Conservation (phyloP, 2,797 vertebrate species). For the Garrulus glandarius region DNA sequence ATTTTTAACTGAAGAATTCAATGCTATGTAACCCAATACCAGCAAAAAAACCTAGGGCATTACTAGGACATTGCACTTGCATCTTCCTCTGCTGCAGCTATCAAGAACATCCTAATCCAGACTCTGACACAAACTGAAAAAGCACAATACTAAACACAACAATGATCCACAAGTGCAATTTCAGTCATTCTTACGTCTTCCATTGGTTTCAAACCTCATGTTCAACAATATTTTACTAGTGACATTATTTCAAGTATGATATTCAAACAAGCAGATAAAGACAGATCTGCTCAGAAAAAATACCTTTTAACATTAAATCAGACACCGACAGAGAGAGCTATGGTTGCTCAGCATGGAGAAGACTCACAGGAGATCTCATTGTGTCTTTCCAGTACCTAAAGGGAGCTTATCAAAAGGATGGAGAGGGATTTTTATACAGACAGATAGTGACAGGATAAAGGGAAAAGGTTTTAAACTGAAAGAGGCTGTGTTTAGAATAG, state of each 20-base stretch:
- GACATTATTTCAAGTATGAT: background rate
- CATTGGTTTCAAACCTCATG: background rate
- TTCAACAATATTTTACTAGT: background rate
- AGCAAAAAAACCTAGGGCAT: background rate
- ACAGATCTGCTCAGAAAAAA: background rate
- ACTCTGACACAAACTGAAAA: background rate
- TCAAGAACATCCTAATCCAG: background rate
- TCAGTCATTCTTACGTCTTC: background rate
- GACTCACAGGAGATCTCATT: background rate
- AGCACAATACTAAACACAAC: background rate
- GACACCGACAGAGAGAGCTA: background rate
- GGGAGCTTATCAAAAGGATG: background rate
- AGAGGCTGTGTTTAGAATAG: background rate
- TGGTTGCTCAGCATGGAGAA: background rate
- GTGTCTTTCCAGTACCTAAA: background rate
- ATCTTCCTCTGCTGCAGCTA: background rate
- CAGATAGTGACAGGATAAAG: background rate
- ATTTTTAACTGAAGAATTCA: conserved; percentile 8
- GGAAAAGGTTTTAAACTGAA: background rate
- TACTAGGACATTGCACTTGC: background rate
- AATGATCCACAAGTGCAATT: background rate
- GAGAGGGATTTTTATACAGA: background rate
- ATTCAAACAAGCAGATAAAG: background rate
- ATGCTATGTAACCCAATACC: background rate
- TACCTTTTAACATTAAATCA: background rate